Conservation (phyloP, 1,140 invertebrate species). For the Macrobrachium rosenbergii region DNA sequence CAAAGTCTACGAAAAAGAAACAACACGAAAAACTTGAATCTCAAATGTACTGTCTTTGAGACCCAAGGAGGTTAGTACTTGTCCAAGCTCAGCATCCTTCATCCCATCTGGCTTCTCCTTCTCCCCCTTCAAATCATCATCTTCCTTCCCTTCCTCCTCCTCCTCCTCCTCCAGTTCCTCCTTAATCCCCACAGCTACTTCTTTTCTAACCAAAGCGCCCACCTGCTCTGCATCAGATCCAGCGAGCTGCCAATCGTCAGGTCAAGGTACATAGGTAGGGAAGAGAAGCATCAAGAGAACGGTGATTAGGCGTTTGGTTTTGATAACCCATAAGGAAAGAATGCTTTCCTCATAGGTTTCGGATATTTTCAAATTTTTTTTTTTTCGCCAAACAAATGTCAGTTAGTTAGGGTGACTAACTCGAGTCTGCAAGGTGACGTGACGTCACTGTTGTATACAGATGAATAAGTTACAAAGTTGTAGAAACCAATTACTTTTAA, state of each 20-base stretch:
- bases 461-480: too few relatives aligned
- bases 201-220: constrained; percentile 16
- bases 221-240: constrained; percentile 45
- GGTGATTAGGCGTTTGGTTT: neutral
- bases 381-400: too few relatives aligned
- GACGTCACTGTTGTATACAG: too few relatives aligned
- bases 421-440: too few relatives aligned
- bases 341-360: neutral
- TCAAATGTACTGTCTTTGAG: too few relatives aligned
- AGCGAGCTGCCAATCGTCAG: constrained; percentile 17
- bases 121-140: constrained; percentile 8
- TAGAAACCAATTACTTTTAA: too few relatives aligned
- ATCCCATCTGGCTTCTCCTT: constrained; percentile 15
- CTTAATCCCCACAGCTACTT: constrained; percentile 21
- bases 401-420: too few relatives aligned
- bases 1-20: too few relatives aligned
- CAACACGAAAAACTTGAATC: too few relatives aligned
- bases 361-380: too few relatives aligned
- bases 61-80: too few relatives aligned
- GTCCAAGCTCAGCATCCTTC: too few relatives aligned
- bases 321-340: neutral
- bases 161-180: neutral
- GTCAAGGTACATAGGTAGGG: neutral
- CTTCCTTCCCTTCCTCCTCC: neutral
- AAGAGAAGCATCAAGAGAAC: neutral